These are phyloP conservation scores for Drosophila tropicalis DNA, from an alignment of 1,140 invertebrate species.

Conservation along the genomic window DNA sequence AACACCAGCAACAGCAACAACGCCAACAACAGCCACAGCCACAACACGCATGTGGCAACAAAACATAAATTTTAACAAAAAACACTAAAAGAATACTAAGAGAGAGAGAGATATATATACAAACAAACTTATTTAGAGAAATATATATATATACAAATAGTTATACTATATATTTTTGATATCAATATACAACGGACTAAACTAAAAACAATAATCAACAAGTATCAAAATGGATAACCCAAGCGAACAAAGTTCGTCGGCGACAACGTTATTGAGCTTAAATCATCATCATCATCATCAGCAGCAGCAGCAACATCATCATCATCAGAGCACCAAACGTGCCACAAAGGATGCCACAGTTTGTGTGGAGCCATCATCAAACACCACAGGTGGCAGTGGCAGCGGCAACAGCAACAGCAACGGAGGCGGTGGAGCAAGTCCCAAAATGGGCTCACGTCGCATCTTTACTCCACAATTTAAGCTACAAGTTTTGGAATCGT, in stretches of 20 bases:
- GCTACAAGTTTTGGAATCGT: slow-evolving; percentile 92
- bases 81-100: slow-evolving; percentile 9
- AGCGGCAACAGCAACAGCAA: slow-evolving; percentile 26
- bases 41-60: slow-evolving; percentile 11
- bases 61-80: slow-evolving; percentile 29
- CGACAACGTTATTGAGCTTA: slow-evolving; percentile 4
- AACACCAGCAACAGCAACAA: slow-evolving; percentile 3
- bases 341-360: slow-evolving; percentile 33
- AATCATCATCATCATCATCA: not conserved
- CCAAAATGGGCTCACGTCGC: slow-evolving; percentile 89
- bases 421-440: slow-evolving; percentile 74
- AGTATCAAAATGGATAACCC: slow-evolving; percentile 43
- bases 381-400: slow-evolving; percentile 26
- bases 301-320: slow-evolving; percentile 18
- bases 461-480: slow-evolving; percentile 94
- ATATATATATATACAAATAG: slow-evolving; percentile 2
- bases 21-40: slow-evolving; percentile 25
- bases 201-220: slow-evolving; percentile 5
- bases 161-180: slow-evolving; percentile 46
- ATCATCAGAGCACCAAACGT: too few relatives aligned
- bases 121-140: slow-evolving; percentile 2
- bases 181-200: slow-evolving; percentile 21
- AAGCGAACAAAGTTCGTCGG: slow-evolving; percentile 44
- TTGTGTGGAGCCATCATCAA: not conserved
- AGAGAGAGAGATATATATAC: slow-evolving; percentile 12